A percentile compares a stretch with the other conserved stretches of the same genome.
phyloP scores from a whole-genome alignment of 2,113 vertebrate species.

The Nansenia antarctica region DNA sequence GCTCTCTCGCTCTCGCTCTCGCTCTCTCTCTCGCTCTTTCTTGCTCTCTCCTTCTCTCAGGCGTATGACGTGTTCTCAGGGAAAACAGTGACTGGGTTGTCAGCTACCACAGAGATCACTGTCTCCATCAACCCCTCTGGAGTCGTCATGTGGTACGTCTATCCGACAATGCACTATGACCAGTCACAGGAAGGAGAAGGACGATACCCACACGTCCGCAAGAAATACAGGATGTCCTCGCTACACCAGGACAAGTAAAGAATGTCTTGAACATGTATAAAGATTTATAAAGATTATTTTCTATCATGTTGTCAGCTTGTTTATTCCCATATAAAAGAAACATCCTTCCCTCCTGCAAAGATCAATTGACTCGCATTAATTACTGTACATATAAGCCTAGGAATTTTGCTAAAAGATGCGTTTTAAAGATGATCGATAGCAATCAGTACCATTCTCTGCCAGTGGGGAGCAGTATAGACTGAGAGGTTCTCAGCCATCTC shows the following conservation, averaged over 20 bases:
- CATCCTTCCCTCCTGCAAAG: neutral
- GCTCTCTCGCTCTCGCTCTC: neutral
- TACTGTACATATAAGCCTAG: neutral
- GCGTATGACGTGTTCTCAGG: slow-evolving; percentile 75
- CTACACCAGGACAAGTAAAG: neutral
- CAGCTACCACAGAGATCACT: slow-evolving; percentile 60
- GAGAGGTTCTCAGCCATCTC: neutral
- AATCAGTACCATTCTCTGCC: neutral
- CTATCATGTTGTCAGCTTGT: neutral
- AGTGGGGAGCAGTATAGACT: slow-evolving; percentile 24
- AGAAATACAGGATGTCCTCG: neutral
- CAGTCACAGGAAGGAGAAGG: neutral
- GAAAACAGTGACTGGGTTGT: slow-evolving; percentile 56
- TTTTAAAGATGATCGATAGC: neutral
- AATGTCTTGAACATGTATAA: neutral
- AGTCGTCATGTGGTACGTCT: slow-evolving; percentile 86
- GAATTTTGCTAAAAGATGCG: neutral
- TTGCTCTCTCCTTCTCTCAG: slow-evolving; percentile 54
- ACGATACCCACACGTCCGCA: neutral
- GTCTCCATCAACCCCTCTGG: slow-evolving; percentile 81
- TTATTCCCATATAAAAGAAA: neutral
- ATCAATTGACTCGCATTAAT: neutral
- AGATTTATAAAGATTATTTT: neutral
- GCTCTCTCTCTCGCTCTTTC: too few relatives aligned
- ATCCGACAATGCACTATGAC: slow-evolving; percentile 30